These are phyloP conservation scores for Hirtodrosophila confusa DNA, from an alignment of 2,888 invertebrate species.

Conservation along the genomic window DNA sequence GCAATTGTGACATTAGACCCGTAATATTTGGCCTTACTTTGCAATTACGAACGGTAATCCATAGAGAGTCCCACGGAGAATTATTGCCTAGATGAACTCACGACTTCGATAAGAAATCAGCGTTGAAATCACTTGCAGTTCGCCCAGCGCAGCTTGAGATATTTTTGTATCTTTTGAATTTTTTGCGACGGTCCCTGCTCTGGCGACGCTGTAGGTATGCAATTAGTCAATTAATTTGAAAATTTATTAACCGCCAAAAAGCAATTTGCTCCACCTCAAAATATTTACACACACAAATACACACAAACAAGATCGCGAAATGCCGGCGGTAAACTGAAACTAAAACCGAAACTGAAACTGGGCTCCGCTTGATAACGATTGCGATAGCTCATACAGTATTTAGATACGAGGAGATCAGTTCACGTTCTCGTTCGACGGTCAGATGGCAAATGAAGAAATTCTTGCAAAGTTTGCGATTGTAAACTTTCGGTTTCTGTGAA, in stretches of 20 bases:
- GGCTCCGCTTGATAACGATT: slow-evolving; percentile 26
- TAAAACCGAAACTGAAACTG: slow-evolving; percentile 17
- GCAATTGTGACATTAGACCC: slow-evolving; percentile 52
- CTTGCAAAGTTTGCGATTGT: slow-evolving; percentile 35
- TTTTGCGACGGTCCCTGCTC: background rate
- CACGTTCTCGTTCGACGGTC: slow-evolving; percentile 50
- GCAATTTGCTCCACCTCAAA: slow-evolving; percentile 72
- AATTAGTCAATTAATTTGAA: slow-evolving; percentile 82
- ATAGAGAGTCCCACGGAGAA: slow-evolving; percentile 1
- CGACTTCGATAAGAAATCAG: slow-evolving; percentile 35
- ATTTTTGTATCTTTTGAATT: slow-evolving; percentile 15
- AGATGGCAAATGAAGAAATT: slow-evolving; percentile 59
- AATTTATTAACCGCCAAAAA: slow-evolving; percentile 82
- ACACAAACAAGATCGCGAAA: slow-evolving; percentile 51
- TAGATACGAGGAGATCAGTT: slow-evolving; percentile 32
- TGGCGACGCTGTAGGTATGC: slow-evolving; percentile 72
- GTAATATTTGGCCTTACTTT: slow-evolving; percentile 10
- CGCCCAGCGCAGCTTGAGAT: slow-evolving; percentile 5
- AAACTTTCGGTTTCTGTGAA: slow-evolving; percentile 34
- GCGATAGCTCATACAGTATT: slow-evolving; percentile 27
- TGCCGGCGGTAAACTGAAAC: slow-evolving; percentile 80
- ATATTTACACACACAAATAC: slow-evolving; percentile 44
- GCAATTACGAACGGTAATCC: slow-evolving; percentile 34
- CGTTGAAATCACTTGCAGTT: slow-evolving; percentile 30
- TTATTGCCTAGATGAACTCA: slow-evolving; percentile 7